A percentile compares a stretch with the other conserved stretches of the same genome.
Conservation (phyloP, 2,113 vertebrate species). For the Arenaria interpres region DNA sequence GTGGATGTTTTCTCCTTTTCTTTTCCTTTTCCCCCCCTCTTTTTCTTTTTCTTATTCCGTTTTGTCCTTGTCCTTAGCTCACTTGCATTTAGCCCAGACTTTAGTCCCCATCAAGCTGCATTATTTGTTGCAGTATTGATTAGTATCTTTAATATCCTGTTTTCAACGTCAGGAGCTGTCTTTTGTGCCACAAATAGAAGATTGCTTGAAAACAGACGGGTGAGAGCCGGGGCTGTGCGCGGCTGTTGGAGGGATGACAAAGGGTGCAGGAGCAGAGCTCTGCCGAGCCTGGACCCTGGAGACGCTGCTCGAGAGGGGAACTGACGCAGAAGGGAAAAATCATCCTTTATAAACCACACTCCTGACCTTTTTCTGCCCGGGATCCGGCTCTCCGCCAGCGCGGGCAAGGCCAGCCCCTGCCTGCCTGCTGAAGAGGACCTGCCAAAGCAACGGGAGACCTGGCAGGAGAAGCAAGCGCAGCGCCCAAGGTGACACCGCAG, state of each 20-base stretch:
- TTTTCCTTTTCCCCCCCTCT: not conserved
- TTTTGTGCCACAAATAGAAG: slow-evolving; percentile 14
- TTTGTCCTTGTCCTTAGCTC: not conserved
- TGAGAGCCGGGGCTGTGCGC: rapidly evolving
- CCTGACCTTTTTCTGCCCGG: not conserved
- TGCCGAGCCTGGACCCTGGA: rapidly evolving
- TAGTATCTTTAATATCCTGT: slow-evolving; percentile 44
- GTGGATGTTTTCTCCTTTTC: not conserved
- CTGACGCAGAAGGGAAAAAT: not conserved
- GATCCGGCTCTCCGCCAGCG: not conserved
- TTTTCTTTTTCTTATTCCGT: not conserved
- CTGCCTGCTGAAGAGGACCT: not conserved
- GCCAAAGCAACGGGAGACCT: not conserved
- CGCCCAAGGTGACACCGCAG: not conserved
- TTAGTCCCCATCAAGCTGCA: not conserved
- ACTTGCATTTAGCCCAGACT: not conserved
- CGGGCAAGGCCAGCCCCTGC: not conserved
- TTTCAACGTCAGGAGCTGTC: not conserved
- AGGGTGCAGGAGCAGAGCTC: not conserved
- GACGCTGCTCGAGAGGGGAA: not conserved
- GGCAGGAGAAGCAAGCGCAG: not conserved
- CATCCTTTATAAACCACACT: not conserved
- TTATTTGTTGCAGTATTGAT: not conserved
- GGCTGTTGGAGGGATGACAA: not conserved
- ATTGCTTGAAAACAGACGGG: rapidly evolving